These are phyloP conservation scores for Nebria salina DNA, from an alignment of 2,888 invertebrate genomes.

Conservation along the genomic window DNA sequence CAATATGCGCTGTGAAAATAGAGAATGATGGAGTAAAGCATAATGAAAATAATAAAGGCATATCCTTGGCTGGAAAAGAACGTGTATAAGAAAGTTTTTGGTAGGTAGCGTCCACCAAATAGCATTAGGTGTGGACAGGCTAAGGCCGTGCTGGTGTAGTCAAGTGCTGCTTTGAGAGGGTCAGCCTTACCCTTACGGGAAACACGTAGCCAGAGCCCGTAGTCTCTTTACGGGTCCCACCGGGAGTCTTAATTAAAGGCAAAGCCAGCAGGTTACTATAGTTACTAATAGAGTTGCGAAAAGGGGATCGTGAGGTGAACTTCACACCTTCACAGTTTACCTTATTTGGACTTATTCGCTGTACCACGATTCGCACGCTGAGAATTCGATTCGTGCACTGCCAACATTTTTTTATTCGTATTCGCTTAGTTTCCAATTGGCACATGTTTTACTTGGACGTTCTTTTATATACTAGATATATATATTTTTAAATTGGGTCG, in stretches of 20 bases:
- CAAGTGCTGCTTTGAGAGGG: conserved; percentile 33
- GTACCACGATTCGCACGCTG: not conserved
- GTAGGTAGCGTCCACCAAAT: conserved; percentile 22
- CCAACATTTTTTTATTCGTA: not conserved
- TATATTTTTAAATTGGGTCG: not conserved
- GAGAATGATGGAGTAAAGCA: conserved; percentile 24
- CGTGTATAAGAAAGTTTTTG: conserved; percentile 40
- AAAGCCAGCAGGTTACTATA: conserved; percentile 53
- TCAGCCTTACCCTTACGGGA: conserved; percentile 17
- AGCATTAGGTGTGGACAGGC: conserved; percentile 33
- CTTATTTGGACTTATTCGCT: conserved; percentile 6
- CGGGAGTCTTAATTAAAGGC: conserved; percentile 56
- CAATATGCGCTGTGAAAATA: not conserved
- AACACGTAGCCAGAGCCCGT: conserved; percentile 22
- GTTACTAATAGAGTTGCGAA: conserved; percentile 53
- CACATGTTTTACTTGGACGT: not conserved
- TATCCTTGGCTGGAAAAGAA: conserved; percentile 17
- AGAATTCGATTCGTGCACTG: not conserved
- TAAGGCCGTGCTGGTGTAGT: conserved; percentile 1
- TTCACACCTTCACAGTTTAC: conserved; percentile 32
- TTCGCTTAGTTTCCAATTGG: not conserved
- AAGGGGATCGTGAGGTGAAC: conserved; percentile 50
- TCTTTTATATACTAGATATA: not conserved
- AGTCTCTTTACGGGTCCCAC: conserved; percentile 48
- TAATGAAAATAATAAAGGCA: conserved; percentile 47